A percentile compares a stretch with the other conserved stretches of the same genome.
Evolutionary conservation across 92 coral and sea anemone species (phyloP).

Genomic region (Palythoa caribaeorum): DNA sequence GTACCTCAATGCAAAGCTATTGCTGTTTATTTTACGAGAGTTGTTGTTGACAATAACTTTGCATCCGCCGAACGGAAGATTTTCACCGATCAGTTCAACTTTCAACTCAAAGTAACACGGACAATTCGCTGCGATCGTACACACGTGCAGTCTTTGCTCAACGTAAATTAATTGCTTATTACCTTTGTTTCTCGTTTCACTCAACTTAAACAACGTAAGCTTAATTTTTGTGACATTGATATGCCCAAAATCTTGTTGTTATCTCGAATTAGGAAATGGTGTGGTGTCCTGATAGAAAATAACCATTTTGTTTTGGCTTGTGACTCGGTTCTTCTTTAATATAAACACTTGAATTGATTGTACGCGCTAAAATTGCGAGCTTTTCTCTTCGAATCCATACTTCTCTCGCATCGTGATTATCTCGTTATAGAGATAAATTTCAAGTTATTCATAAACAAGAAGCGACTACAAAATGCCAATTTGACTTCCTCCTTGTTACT

Average conservation of each 20-base stretch:
- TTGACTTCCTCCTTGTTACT: slow-evolving; percentile 4
- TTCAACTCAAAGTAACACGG: slow-evolving; percentile 28
- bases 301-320: slow-evolving; percentile 4
- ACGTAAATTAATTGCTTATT: slow-evolving; percentile 81
- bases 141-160: slow-evolving; percentile 96
- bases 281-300: not conserved
- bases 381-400: not conserved
- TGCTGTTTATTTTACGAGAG: slow-evolving; percentile 27
- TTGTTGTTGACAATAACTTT: not conserved
- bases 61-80: not conserved
- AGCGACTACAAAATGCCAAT: not conserved
- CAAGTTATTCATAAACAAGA: slow-evolving; percentile 5
- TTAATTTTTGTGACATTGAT: slow-evolving; percentile 13
- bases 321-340: not conserved
- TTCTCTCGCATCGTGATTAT: slow-evolving; percentile 16
- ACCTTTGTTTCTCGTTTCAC: slow-evolving; percentile 72
- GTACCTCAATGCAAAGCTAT: slow-evolving; percentile 16
- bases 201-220: slow-evolving; percentile 42
- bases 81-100: not conserved
- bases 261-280: not conserved
- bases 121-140: slow-evolving; percentile 10
- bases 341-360: slow-evolving; percentile 14
- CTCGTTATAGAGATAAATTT: not conserved
- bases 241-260: not conserved
- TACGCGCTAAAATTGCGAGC: slow-evolving; percentile 1